A percentile compares a stretch with the other conserved stretches of the same genome.
Conservation (phyloP, 2,113 vertebrate species). For the Manacus vitellinus region DNA sequence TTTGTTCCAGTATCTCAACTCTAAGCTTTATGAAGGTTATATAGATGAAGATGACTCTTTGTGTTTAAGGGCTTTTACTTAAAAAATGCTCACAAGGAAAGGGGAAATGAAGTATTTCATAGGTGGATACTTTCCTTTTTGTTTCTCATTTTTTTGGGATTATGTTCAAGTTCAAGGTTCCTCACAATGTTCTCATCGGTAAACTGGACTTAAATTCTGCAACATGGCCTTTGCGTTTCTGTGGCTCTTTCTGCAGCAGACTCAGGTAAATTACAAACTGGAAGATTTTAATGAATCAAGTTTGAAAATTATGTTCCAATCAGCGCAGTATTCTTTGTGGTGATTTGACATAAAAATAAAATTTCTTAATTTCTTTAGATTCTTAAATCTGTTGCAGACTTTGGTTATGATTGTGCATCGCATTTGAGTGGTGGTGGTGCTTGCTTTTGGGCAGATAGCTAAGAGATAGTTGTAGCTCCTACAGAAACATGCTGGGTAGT, state of each 20-base stretch:
- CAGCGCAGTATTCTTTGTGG: background rate
- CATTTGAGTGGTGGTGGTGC: background rate
- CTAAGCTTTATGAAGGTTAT: background rate
- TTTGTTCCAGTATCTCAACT: background rate
- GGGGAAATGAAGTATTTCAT: background rate
- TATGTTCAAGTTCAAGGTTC: conserved; percentile 62
- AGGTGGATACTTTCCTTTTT: background rate
- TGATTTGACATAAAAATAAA: background rate
- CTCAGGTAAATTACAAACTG: conserved; percentile 9
- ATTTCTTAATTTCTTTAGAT: background rate
- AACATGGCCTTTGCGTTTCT: conserved; percentile 3
- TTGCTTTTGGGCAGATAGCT: background rate
- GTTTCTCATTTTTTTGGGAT: conserved; percentile 36
- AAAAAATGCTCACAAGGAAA: background rate
- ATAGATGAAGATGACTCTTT: background rate
- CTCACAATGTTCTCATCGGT: conserved; percentile 1
- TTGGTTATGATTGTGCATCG: background rate
- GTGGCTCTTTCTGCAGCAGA: conserved; percentile 11
- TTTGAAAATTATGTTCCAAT: conserved; percentile 18
- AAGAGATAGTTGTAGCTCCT: background rate
- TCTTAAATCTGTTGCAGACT: background rate
- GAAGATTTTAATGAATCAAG: background rate
- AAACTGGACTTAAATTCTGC: conserved; percentile 50
- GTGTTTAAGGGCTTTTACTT: background rate
- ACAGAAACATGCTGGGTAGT: background rate